phyloP scores from a whole-genome alignment of 2,797 vertebrate species.

The Furcifer pardalis region DNA sequence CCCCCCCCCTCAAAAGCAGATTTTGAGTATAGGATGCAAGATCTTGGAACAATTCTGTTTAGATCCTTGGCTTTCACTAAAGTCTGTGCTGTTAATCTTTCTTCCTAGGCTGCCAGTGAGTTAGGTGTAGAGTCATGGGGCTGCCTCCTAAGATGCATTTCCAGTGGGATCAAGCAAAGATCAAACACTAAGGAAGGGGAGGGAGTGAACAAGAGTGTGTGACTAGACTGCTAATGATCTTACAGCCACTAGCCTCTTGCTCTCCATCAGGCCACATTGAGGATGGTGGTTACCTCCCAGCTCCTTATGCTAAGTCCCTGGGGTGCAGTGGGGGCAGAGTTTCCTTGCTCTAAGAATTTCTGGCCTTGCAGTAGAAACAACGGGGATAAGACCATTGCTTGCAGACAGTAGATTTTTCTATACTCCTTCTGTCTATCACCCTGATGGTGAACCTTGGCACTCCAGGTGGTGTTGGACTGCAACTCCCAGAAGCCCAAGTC shows the following conservation, averaged over 20 bases:
- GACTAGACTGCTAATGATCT: slow-evolving; percentile 74
- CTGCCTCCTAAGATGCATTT: slow-evolving; percentile 53
- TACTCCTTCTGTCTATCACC: too few species aligned
- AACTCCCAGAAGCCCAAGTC: too few species aligned
- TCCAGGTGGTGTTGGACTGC: too few species aligned
- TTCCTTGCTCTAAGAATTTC: fast-evolving
- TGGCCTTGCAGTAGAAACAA: slow-evolving; percentile 9
- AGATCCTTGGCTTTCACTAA: not conserved
- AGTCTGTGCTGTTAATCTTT: not conserved
- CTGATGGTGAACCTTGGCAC: too few species aligned
- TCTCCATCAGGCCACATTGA: slow-evolving; percentile 53
- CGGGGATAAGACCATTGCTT: not conserved
- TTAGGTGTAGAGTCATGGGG: slow-evolving; percentile 33
- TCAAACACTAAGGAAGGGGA: slow-evolving; percentile 42
- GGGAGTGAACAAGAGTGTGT: slow-evolving; percentile 55
- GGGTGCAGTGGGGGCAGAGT: not conserved
- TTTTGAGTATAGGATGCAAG: not conserved
- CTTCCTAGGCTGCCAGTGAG: not conserved
- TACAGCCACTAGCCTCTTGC: slow-evolving; percentile 68
- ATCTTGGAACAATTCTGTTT: not conserved
- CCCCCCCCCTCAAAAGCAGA: not conserved
- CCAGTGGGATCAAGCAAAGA: slow-evolving; percentile 54
- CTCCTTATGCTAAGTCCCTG: not conserved
- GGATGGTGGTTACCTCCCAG: slow-evolving; percentile 47
- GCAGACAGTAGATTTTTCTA: fast-evolving